Evolutionary conservation across 2,113 vertebrate species (phyloP).

Genomic region (Daubentonia madagascariensis): DNA sequence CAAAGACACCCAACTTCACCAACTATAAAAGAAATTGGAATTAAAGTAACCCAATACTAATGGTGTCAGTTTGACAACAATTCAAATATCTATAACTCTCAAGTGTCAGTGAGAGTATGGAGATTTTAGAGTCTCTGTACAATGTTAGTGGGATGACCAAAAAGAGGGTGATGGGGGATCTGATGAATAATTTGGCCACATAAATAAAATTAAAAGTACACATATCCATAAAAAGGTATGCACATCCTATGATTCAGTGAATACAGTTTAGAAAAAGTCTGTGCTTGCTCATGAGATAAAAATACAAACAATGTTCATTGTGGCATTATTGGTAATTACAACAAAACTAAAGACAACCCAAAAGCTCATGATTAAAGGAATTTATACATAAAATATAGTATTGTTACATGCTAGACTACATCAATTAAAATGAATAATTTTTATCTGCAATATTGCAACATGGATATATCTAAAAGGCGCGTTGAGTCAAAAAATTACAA

Average conservation of each 20-base stretch:
- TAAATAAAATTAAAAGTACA: not conserved
- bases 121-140: not conserved
- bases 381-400: not conserved
- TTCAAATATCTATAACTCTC: not conserved
- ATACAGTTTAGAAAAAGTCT: not conserved
- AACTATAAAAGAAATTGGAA: not conserved
- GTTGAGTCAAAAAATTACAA: not conserved
- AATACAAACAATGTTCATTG: not conserved
- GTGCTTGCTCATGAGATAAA: not conserved
- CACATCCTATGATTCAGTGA: not conserved
- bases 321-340: not conserved
- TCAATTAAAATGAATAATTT: conserved; percentile 34
- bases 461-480: not conserved
- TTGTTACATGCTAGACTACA: not conserved
- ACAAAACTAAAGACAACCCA: not conserved
- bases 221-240: not conserved
- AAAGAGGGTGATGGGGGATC: not conserved
- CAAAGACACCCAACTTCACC: not conserved
- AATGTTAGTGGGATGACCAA: not conserved
- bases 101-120: not conserved
- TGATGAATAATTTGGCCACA: not conserved
- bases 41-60: not conserved
- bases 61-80: not conserved
- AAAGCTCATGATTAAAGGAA: not conserved
- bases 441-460: not conserved